A percentile compares a stretch with the other conserved stretches of the same genome.
Conservation (phyloP, 2,888 invertebrate genomes). For the Teleiodes luculella region DNA sequence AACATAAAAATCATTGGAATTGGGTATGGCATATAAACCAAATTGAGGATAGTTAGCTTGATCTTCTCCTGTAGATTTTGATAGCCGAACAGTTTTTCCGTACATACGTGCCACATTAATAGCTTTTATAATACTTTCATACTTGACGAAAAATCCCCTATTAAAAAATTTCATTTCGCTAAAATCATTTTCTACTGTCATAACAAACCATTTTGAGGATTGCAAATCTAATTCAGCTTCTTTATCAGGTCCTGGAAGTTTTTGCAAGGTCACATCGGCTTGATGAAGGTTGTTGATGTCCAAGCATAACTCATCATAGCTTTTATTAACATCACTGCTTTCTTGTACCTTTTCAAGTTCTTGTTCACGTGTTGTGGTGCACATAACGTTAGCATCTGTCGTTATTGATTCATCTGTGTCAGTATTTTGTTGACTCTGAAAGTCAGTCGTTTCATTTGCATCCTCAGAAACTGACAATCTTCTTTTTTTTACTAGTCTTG, state of each 20-base stretch:
- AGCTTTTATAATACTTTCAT: conserved; percentile 69
- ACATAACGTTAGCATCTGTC: no score
- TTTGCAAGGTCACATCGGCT: neutral
- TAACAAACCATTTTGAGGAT: conserved; percentile 75
- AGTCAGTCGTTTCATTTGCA: neutral
- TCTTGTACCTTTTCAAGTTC: no score
- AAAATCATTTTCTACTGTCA: conserved; percentile 76
- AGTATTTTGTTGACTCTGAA: neutral
- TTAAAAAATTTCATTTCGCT: conserved; percentile 69
- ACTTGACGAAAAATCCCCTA: conserved; percentile 74
- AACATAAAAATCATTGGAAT: conserved; percentile 49
- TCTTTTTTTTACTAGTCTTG: neutral
- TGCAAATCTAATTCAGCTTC: conserved; percentile 23
- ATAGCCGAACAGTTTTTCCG: conserved; percentile 70
- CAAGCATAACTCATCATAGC: no score
- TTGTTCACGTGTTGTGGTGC: no score
- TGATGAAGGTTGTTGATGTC: neutral
- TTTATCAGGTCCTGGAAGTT: neutral
- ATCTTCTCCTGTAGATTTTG: conserved; percentile 47
- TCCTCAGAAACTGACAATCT: neutral
- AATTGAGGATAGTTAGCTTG: conserved; percentile 46
- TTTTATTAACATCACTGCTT: no score
- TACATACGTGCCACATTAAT: conserved; percentile 66
- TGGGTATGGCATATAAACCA: conserved; percentile 67
- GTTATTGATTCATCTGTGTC: no score